A percentile compares a stretch with the other conserved stretches of the same genome.
Conservation (phyloP, 2,888 invertebrate species). For the Mesorhabditis spiculigera region DNA sequence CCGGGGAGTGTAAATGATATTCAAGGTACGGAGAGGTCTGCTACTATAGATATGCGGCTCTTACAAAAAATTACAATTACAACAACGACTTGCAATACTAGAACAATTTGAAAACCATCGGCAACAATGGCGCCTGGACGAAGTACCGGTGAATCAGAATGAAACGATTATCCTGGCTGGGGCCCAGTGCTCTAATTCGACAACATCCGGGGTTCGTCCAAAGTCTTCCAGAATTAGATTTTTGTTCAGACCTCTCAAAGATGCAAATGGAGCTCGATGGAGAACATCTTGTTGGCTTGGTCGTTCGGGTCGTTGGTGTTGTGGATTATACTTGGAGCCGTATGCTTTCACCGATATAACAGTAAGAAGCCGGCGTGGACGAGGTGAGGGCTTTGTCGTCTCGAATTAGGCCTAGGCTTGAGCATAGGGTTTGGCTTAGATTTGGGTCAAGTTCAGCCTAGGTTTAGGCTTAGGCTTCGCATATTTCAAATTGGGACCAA, state of each 20-base stretch:
- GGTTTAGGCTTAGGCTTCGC: too few species aligned
- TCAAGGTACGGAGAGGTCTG: neutral
- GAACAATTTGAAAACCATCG: neutral
- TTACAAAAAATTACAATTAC: neutral
- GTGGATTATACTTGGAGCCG: conserved; percentile 29
- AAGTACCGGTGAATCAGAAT: neutral
- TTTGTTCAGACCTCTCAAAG: conserved; percentile 16
- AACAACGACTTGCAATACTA: neutral
- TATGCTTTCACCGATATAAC: conserved; percentile 27
- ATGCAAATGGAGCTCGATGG: conserved; percentile 33
- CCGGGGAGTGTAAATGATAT: neutral
- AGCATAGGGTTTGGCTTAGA: too few species aligned
- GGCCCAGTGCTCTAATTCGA: neutral
- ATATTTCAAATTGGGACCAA: too few species aligned
- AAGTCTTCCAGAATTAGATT: neutral
- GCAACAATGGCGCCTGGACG: neutral
- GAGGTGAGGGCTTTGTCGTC: conserved; percentile 12
- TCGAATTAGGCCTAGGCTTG: too few species aligned
- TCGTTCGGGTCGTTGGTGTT: conserved; percentile 32
- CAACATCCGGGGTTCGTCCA: neutral
- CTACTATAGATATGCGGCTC: too few species aligned
- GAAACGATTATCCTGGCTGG: neutral
- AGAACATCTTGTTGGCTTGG: conserved; percentile 35
- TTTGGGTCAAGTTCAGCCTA: too few species aligned
- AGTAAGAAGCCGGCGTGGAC: conserved; percentile 27